Evolutionary conservation across 2,888 invertebrate genomes (phyloP).

Genomic region (Drosophila koepferae): DNA sequence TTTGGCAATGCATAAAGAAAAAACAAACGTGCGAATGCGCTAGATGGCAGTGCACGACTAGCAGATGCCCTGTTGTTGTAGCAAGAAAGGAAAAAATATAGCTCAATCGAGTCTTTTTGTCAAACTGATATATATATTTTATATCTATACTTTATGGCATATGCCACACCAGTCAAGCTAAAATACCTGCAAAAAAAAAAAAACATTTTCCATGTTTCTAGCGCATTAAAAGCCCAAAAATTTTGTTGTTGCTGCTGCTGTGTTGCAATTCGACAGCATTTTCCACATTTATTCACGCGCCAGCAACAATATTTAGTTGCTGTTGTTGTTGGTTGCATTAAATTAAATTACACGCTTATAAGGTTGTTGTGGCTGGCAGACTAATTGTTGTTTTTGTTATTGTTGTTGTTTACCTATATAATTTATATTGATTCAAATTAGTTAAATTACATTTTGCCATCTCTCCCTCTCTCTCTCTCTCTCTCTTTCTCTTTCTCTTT

Average conservation of each 20-base stretch:
- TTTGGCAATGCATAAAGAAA: constrained; percentile 40
- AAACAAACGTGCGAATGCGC: background rate
- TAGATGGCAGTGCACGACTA: background rate
- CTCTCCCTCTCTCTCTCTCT: background rate
- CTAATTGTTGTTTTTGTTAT: constrained; percentile 40
- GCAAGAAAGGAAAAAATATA: too few relatives aligned
- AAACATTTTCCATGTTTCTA: background rate
- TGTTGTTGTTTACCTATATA: constrained; percentile 41
- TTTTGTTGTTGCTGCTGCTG: constrained; percentile 26
- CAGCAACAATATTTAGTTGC: constrained; percentile 17
- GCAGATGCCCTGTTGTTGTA: background rate
- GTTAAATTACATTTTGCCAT: constrained; percentile 62
- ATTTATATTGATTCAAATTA: constrained; percentile 68
- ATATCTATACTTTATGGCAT: background rate
- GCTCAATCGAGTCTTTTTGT: too few relatives aligned
- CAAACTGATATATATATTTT: too few relatives aligned
- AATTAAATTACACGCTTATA: constrained; percentile 67
- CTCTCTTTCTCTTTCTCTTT: background rate
- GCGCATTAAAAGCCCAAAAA: constrained; percentile 38
- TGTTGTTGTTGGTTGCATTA: constrained; percentile 46
- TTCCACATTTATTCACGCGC: constrained; percentile 64
- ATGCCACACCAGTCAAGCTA: background rate
- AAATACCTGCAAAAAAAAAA: background rate
- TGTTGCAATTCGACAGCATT: constrained; percentile 56
- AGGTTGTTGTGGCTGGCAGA: constrained; percentile 41